Evolutionary conservation across 2,113 vertebrate genomes (phyloP).

Genomic region (Phasianus colchicus): DNA sequence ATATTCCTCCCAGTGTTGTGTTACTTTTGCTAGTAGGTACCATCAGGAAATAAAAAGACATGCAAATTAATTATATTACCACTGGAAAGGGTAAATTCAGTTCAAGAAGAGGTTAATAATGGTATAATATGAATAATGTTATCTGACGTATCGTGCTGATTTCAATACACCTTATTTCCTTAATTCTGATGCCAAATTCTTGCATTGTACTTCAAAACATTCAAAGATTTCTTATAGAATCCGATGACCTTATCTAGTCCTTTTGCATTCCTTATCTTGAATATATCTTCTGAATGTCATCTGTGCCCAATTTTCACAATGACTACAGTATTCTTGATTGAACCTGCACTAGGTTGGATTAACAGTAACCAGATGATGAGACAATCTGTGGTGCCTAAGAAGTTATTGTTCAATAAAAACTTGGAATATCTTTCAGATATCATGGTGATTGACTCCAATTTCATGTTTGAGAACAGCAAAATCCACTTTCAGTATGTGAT

Average conservation of each 20-base stretch:
- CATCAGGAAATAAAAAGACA: background rate
- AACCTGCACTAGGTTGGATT: background rate
- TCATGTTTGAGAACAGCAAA: background rate
- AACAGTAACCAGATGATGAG: background rate
- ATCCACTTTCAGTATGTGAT: background rate
- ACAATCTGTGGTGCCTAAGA: background rate
- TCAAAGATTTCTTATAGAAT: background rate
- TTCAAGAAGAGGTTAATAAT: background rate
- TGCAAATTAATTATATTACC: background rate
- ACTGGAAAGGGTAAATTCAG: background rate
- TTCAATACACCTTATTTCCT: background rate
- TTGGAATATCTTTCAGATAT: background rate
- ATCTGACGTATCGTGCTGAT: background rate
- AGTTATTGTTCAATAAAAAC: background rate
- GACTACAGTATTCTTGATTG: rapidly evolving
- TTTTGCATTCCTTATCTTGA: background rate
- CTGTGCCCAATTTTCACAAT: background rate
- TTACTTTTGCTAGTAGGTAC: background rate
- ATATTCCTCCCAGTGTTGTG: background rate
- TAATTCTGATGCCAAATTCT: background rate
- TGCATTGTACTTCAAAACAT: background rate
- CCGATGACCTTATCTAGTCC: background rate
- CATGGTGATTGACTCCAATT: background rate
- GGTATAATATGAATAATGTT: background rate
- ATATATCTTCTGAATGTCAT: background rate